Evolutionary conservation across 2,113 vertebrate species (phyloP).

Genomic region (Climacteris rufus): DNA sequence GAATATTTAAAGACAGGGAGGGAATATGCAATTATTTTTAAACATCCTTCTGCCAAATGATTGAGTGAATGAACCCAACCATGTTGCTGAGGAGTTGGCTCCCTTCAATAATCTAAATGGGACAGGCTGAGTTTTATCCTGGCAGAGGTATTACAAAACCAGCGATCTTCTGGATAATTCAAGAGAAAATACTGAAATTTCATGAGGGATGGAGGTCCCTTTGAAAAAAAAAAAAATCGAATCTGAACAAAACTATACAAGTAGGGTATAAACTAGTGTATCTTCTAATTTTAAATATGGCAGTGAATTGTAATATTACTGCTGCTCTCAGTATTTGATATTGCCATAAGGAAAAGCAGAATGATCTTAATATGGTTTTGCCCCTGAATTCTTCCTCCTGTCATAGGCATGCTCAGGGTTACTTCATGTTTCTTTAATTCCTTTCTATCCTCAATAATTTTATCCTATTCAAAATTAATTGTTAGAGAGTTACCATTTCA

Average conservation of each 20-base stretch:
- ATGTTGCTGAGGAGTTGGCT: not conserved
- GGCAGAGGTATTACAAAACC: not conserved
- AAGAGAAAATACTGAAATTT: not conserved
- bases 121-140: not conserved
- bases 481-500: not conserved
- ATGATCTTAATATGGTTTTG: not conserved
- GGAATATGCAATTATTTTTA: not conserved
- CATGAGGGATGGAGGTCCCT: not conserved
- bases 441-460: not conserved
- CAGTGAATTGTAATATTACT: not conserved
- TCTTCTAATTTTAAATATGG: not conserved
- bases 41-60: not conserved
- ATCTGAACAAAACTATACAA: not conserved
- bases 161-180: not conserved
- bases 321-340: not conserved
- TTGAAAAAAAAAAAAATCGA: not conserved
- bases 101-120: not conserved
- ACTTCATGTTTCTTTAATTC: not conserved
- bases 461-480: not conserved
- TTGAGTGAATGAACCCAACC: not conserved
- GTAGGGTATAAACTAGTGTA: not conserved
- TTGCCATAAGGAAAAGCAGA: not conserved
- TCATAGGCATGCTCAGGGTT: not conserved
- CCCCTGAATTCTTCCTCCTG: not conserved
- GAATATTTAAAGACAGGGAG: constrained; percentile 38